phyloP scores from a whole-genome alignment of 2,888 invertebrate genomes.

The Troides aeacus region DNA sequence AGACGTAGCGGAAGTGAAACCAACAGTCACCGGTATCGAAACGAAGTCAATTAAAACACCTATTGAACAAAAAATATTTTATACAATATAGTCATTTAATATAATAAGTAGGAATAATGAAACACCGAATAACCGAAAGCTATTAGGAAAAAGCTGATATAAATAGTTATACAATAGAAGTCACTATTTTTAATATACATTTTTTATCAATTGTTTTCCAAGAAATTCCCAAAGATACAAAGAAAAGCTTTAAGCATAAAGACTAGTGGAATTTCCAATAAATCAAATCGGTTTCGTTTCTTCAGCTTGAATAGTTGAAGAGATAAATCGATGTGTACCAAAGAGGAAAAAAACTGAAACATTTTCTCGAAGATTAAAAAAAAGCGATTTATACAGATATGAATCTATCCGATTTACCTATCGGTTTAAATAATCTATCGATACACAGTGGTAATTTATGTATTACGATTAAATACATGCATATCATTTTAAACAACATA shows the following conservation, averaged over 20 bases:
- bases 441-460: neutral
- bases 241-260: slow-evolving; percentile 17
- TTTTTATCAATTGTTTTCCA: slow-evolving; percentile 3
- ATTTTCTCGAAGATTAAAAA: neutral
- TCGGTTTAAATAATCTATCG: neutral
- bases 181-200: neutral
- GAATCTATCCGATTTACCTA: neutral
- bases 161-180: neutral
- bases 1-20: slow-evolving; percentile 95
- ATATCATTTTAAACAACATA: neutral
- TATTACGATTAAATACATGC: neutral
- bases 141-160: neutral
- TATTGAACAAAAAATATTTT: slow-evolving; percentile 50
- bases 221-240: slow-evolving; percentile 12
- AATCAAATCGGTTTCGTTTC: slow-evolving; percentile 24
- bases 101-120: neutral
- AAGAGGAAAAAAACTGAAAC: slow-evolving; percentile 2
- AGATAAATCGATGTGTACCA: slow-evolving; percentile 20
- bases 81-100: neutral
- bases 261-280: slow-evolving; percentile 27
- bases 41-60: slow-evolving; percentile 94
- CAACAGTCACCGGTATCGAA: slow-evolving; percentile 92
- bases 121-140: neutral
- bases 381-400: neutral
- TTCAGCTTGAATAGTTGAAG: slow-evolving; percentile 24